Percentiles rank a stretch among this genome's conserved stretches.
These are phyloP conservation scores for Stenichneumon culpator DNA, from an alignment of 2,888 invertebrate species.

Conservation along the genomic window DNA sequence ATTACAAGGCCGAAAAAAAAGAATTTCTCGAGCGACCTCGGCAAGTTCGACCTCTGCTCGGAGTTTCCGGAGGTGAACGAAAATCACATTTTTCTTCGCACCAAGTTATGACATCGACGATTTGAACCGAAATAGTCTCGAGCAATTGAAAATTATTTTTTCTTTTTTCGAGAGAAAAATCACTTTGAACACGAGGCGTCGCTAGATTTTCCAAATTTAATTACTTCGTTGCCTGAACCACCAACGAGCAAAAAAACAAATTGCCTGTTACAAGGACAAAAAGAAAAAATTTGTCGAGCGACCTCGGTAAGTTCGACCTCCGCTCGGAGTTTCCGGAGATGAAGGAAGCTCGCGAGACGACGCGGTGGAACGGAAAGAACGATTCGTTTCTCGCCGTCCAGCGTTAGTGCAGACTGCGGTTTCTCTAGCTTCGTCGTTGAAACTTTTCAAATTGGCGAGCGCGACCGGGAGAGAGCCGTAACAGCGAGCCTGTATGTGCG, in stretches of 20 bases:
- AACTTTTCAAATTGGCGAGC: constrained; percentile 69
- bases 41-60: constrained; percentile 28
- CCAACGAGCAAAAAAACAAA: constrained; percentile 11
- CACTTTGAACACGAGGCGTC: background rate
- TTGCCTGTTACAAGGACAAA: constrained; percentile 11
- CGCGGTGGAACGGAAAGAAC: constrained; percentile 56
- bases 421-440: constrained; percentile 54
- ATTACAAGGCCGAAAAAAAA: background rate
- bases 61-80: constrained; percentile 29
- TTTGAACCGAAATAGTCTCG: too few species aligned
- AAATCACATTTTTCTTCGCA: too few species aligned
- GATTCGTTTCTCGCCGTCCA: constrained; percentile 56
- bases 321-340: constrained; percentile 25
- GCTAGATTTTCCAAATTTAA: background rate
- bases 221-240: background rate
- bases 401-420: constrained; percentile 46
- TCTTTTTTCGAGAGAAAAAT: too few species aligned
- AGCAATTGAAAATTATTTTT: too few species aligned
- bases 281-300: constrained; percentile 36
- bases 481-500: constrained; percentile 40
- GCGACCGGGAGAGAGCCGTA: constrained; percentile 23
- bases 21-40: constrained; percentile 46
- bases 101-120: too few species aligned
- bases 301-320: constrained; percentile 45
- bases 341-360: constrained; percentile 27